phyloP scores from a whole-genome alignment of 2,888 invertebrate genomes.

The Drosophila falleni region DNA sequence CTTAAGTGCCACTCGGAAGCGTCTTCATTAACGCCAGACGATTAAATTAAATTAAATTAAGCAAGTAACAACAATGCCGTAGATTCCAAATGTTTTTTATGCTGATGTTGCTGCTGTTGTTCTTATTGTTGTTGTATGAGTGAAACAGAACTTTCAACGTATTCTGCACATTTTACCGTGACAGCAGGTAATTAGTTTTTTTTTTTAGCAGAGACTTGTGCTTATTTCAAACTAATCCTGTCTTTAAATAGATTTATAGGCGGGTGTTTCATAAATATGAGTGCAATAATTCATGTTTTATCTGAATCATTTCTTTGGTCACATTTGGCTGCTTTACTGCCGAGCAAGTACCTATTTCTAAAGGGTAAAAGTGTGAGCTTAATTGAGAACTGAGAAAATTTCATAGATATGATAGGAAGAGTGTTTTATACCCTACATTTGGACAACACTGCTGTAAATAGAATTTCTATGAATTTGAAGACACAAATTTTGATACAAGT shows the following conservation, averaged over 20 bases:
- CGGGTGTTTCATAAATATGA: slow-evolving; percentile 1
- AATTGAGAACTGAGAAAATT: not conserved
- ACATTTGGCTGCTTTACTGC: not conserved
- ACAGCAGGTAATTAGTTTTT: slow-evolving; percentile 33
- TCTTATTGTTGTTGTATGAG: not conserved
- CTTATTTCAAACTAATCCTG: not conserved
- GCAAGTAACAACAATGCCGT: slow-evolving; percentile 28
- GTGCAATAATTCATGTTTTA: not conserved
- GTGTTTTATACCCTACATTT: no score
- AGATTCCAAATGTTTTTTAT: slow-evolving; percentile 20
- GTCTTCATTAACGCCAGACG: slow-evolving; percentile 65
- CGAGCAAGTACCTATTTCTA: slow-evolving; percentile 21
- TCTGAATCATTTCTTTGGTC: not conserved
- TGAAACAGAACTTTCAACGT: not conserved
- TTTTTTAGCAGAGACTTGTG: not conserved
- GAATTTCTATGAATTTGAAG: no score
- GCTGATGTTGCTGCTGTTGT: slow-evolving; percentile 12
- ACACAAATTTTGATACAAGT: not conserved
- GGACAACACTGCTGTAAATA: no score
- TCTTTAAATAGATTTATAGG: not conserved
- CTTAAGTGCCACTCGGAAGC: slow-evolving; percentile 52
- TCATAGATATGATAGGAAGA: no score
- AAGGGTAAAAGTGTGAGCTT: not conserved
- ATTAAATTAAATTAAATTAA: slow-evolving; percentile 74
- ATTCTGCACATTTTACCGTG: slow-evolving; percentile 23